Evolutionary conservation across 1,140 invertebrate species (phyloP).

Genomic region (Tetramorium simillimum): DNA sequence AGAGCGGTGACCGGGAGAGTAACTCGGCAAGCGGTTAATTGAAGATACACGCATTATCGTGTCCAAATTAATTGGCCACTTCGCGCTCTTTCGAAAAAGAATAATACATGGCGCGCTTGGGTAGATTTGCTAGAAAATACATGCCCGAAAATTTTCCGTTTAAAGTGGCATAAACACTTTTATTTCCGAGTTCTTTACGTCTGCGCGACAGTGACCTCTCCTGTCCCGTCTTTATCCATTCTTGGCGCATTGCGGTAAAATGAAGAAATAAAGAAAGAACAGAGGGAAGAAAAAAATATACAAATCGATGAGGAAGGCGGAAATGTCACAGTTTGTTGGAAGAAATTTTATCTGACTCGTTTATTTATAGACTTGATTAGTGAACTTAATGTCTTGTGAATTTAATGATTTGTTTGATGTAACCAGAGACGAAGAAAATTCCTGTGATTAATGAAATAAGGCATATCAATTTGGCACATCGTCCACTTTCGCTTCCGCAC

Average conservation of each 20-base stretch:
- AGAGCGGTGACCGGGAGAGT: background rate
- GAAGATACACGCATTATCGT: conserved; percentile 3
- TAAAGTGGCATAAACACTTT: background rate
- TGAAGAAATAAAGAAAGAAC: background rate
- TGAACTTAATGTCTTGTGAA: background rate
- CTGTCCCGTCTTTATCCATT: background rate
- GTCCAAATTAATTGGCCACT: background rate
- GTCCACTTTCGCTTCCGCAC: conserved; percentile 19
- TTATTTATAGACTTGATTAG: background rate
- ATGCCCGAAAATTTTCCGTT: background rate
- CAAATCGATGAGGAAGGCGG: background rate
- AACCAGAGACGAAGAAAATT: background rate
- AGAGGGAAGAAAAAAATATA: background rate
- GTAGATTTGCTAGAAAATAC: background rate
- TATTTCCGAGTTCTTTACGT: background rate
- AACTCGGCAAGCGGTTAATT: conserved; percentile 24
- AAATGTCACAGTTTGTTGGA: background rate
- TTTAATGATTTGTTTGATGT: too few relatives aligned
- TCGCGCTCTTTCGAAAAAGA: background rate
- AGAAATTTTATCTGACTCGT: background rate
- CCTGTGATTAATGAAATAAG: background rate
- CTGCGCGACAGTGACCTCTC: background rate
- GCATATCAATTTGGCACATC: background rate
- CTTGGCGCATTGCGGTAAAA: conserved; percentile 35
- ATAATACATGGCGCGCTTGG: background rate